These are phyloP conservation scores for Coreoperca whiteheadi DNA, from an alignment of 2,113 vertebrate genomes.

Conservation along the genomic window DNA sequence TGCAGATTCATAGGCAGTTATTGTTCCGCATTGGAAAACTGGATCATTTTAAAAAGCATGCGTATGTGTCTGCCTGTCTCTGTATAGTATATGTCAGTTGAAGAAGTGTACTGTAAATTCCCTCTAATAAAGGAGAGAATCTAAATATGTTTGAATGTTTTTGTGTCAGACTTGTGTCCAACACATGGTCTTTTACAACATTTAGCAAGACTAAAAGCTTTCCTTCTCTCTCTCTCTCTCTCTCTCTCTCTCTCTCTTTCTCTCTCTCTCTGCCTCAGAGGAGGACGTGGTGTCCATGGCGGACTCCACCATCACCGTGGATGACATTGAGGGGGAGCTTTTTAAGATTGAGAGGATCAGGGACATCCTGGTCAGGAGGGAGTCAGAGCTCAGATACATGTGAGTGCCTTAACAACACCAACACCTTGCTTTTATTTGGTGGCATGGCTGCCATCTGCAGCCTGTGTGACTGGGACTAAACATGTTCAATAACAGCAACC, in stretches of 20 bases:
- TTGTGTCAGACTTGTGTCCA: neutral
- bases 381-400: constrained; percentile 93
- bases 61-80: constrained; percentile 3
- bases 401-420: constrained; percentile 73
- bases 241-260: constrained; percentile 8
- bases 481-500: neutral
- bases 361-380: constrained; percentile 89
- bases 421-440: neutral
- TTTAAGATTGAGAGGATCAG: constrained; percentile 90
- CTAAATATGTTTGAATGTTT: neutral
- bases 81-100: neutral
- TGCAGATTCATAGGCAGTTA: constrained; percentile 31
- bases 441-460: neutral
- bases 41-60: neutral
- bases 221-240: neutral
- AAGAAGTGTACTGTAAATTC: neutral
- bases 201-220: neutral
- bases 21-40: constrained; percentile 10
- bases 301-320: constrained; percentile 88
- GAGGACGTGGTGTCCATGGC: constrained; percentile 90
- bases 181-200: neutral
- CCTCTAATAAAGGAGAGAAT: neutral
- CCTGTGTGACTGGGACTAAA: neutral
- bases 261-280: constrained; percentile 71
- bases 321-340: constrained; percentile 90